These are phyloP conservation scores for Medauroidea extradentata DNA, from an alignment of 1,140 invertebrate species.

Conservation along the genomic window DNA sequence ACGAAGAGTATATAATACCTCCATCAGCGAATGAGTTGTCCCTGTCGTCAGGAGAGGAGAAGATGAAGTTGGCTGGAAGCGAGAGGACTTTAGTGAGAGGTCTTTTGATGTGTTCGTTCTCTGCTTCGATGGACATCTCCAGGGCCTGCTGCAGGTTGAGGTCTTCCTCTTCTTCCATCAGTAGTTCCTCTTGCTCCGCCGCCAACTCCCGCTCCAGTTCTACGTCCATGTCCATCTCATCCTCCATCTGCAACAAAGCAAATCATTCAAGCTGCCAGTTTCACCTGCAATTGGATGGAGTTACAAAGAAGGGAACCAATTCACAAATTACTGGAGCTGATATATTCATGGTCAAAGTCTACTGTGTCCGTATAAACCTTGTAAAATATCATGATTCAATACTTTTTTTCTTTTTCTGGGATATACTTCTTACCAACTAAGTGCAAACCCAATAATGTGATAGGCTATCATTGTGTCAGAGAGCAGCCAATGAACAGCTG, in stretches of 20 bases:
- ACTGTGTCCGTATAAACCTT: too few relatives aligned
- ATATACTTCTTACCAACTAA: too few relatives aligned
- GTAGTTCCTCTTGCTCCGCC: conserved; percentile 51
- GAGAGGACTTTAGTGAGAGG: conserved; percentile 55
- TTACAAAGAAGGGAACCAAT: too few relatives aligned
- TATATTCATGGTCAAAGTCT: too few relatives aligned
- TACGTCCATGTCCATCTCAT: conserved; percentile 87
- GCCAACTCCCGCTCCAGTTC: conserved; percentile 76
- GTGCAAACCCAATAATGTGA: too few relatives aligned
- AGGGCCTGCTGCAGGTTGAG: conserved; percentile 51
- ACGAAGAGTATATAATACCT: too few relatives aligned
- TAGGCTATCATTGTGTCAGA: too few relatives aligned
- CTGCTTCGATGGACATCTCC: conserved; percentile 24
- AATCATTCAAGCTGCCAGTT: too few relatives aligned
- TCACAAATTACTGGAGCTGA: too few relatives aligned
- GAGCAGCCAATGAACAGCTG: too few relatives aligned
- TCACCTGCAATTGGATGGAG: neutral
- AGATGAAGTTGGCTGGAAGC: conserved; percentile 56
- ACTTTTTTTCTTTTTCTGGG: too few relatives aligned
- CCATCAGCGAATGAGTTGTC: conserved; percentile 13
- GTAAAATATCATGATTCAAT: too few relatives aligned
- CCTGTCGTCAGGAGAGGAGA: conserved; percentile 38
- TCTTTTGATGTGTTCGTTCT: neutral
- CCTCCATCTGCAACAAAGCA: conserved; percentile 68
- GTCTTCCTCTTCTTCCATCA: conserved; percentile 67